Conservation (phyloP, 2,888 invertebrate species). For the Drosophila subsilvestris region DNA sequence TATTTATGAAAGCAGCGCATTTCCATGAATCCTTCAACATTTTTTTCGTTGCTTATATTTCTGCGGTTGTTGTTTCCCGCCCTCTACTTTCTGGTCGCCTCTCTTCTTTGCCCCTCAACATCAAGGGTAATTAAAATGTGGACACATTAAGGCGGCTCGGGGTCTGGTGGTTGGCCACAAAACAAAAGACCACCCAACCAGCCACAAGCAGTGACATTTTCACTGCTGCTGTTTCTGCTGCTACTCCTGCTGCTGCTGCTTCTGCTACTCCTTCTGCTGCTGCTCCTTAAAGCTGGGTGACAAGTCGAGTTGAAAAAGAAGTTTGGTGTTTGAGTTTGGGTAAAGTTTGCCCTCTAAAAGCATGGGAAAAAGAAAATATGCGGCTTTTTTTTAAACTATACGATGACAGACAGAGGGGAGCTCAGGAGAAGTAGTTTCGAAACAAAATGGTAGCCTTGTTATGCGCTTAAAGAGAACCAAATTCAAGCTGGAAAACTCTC, state of each 20-base stretch:
- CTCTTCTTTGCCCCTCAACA: slow-evolving; percentile 61
- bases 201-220: not conserved
- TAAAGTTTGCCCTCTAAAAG: slow-evolving; percentile 25
- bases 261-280: slow-evolving; percentile 10
- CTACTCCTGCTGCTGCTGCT: not conserved
- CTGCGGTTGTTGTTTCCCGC: slow-evolving; percentile 2
- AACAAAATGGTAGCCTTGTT: not conserved
- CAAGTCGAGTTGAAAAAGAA: slow-evolving; percentile 25
- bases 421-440: not conserved
- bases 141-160: slow-evolving; percentile 54
- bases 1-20: slow-evolving; percentile 44
- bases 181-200: not conserved
- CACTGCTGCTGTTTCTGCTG: no score
- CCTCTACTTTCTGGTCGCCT: slow-evolving; percentile 27
- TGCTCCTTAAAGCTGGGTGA: slow-evolving; percentile 39
- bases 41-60: slow-evolving; percentile 14
- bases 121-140: slow-evolving; percentile 69
- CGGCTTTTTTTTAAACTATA: no score
- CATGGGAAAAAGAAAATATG: not conserved
- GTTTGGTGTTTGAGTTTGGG: slow-evolving; percentile 20
- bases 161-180: slow-evolving; percentile 30
- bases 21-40: slow-evolving; percentile 51
- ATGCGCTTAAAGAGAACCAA: not conserved
- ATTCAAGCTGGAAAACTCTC: not conserved
- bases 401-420: not conserved